Percentiles rank a stretch among this genome's conserved stretches.
These are phyloP conservation scores for Choristoneura fumiferana DNA, from an alignment of 1,140 invertebrate species.

Conservation along the genomic window DNA sequence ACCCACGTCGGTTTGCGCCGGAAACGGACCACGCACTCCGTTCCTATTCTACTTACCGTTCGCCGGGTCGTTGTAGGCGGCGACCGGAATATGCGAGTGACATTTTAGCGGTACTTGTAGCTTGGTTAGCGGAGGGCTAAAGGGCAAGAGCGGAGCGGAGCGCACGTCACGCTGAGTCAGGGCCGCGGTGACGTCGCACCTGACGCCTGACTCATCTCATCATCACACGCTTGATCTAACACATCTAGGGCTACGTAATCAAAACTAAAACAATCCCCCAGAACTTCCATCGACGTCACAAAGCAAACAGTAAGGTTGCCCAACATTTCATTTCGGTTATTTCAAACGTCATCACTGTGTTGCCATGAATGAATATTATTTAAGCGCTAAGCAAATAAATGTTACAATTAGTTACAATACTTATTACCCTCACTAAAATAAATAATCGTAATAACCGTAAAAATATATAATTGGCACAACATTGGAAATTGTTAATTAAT, in stretches of 20 bases:
- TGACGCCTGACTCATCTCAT: slow-evolving; percentile 51
- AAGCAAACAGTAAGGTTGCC: not conserved
- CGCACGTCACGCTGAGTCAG: slow-evolving; percentile 55
- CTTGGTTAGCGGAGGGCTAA: slow-evolving; percentile 23
- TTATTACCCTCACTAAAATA: not conserved
- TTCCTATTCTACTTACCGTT: slow-evolving; percentile 21
- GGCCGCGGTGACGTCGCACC: slow-evolving; percentile 56
- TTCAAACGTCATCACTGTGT: too few relatives aligned
- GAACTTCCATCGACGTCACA: slow-evolving; percentile 4
- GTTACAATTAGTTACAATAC: not conserved
- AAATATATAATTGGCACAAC: not conserved
- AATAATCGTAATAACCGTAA: too few relatives aligned
- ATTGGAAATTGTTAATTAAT: too few relatives aligned
- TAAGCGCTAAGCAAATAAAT: not conserved
- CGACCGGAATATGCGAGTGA: slow-evolving; percentile 28
- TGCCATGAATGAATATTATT: too few relatives aligned
- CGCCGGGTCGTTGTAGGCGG: slow-evolving; percentile 34
- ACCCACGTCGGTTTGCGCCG: slow-evolving; percentile 55
- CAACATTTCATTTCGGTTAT: not conserved
- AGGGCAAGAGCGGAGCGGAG: slow-evolving; percentile 47
- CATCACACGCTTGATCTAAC: slow-evolving; percentile 28
- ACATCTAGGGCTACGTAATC: slow-evolving; percentile 13
- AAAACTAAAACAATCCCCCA: slow-evolving; percentile 11
- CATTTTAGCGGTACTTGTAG: not conserved
- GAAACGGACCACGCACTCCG: slow-evolving; percentile 53